Conservation (phyloP, 2,888 invertebrate species). For the Volucella bombylans region DNA sequence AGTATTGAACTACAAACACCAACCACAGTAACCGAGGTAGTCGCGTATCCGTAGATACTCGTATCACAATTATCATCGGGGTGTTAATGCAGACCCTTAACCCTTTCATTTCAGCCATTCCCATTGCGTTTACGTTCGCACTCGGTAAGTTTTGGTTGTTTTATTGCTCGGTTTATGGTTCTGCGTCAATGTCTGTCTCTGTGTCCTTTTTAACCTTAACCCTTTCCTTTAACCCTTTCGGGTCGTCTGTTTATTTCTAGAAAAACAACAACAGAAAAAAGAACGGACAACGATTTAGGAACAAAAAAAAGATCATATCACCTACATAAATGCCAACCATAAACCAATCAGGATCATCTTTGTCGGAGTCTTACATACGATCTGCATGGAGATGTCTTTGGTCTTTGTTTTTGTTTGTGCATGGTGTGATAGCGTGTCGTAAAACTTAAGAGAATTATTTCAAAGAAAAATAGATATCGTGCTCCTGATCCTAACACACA, state of each 20-base stretch:
- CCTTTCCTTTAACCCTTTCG: constrained; percentile 66
- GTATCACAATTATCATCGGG: constrained; percentile 58
- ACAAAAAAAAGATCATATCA: constrained; percentile 49
- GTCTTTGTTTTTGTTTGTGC: not conserved
- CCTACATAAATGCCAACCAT: constrained; percentile 53
- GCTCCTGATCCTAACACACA: constrained; percentile 23
- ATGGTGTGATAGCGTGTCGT: constrained; percentile 39
- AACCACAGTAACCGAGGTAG: constrained; percentile 6
- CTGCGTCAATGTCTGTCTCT: constrained; percentile 30
- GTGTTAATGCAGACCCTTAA: constrained; percentile 62
- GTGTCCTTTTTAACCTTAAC: constrained; percentile 19
- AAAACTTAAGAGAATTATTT: constrained; percentile 12
- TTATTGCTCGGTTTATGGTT: constrained; percentile 50
- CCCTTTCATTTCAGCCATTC: constrained; percentile 50
- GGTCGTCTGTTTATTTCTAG: constrained; percentile 36
- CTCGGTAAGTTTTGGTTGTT: constrained; percentile 18
- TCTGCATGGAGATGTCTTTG: constrained; percentile 31
- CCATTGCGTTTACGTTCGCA: not conserved
- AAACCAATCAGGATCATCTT: constrained; percentile 72
- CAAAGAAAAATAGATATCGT: too few species aligned
- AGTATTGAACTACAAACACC: not conserved
- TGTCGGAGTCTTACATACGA: constrained; percentile 63
- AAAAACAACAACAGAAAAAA: constrained; percentile 3
- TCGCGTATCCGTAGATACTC: too few species aligned
- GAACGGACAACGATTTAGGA: not conserved